phyloP scores from a whole-genome alignment of 1,140 invertebrate genomes.

The Leptinotarsa undecemlineata region DNA sequence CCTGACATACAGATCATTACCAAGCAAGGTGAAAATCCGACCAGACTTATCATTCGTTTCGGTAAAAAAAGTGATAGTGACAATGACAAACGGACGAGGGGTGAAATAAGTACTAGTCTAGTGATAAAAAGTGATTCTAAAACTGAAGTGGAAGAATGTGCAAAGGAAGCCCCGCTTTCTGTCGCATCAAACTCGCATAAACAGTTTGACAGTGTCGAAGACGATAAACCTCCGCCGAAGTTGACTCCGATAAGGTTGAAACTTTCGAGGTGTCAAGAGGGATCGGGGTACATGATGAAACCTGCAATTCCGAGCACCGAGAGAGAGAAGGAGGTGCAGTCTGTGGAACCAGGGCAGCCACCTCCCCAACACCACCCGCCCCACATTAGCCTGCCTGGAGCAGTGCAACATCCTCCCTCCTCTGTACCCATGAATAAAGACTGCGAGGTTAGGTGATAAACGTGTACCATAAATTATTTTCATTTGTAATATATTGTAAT shows the following conservation, averaged over 20 bases:
- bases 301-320: constrained; percentile 41
- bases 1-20: constrained; percentile 64
- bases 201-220: not conserved
- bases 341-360: constrained; percentile 42
- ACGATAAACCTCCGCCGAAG: constrained; percentile 54
- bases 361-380: constrained; percentile 33
- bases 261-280: constrained; percentile 75
- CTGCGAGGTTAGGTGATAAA: constrained; percentile 86
- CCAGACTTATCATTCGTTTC: constrained; percentile 71
- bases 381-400: constrained; percentile 30
- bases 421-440: constrained; percentile 72
- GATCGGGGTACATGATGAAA: constrained; percentile 67
- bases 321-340: constrained; percentile 46
- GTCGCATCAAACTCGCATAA: not conserved
- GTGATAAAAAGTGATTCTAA: constrained; percentile 3
- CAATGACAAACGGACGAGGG: constrained; percentile 39
- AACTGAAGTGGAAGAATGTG: constrained; percentile 14
- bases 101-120: constrained; percentile 28
- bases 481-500: constrained; percentile 30
- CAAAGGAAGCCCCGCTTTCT: constrained; percentile 8
- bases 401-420: constrained; percentile 33
- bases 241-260: constrained; percentile 80
- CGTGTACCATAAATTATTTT: constrained; percentile 44
- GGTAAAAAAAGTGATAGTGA: constrained; percentile 50
- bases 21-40: constrained; percentile 62